Evolutionary conservation across 2,888 invertebrate species (phyloP).

Genomic region (Apoda limacodes): DNA sequence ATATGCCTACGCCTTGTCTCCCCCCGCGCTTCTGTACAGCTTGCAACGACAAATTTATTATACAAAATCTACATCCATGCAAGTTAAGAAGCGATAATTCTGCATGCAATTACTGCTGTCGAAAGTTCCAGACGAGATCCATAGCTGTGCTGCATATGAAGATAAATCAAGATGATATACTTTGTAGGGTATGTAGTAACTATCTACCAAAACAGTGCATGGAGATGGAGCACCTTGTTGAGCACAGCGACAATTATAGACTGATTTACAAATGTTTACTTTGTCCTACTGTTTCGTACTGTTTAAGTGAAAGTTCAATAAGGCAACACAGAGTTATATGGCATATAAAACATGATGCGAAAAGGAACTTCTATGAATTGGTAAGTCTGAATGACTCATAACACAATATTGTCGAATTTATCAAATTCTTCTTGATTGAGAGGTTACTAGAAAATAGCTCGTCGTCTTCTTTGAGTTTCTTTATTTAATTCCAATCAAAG

Average conservation of each 20-base stretch:
- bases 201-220: background rate
- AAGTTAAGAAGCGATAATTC: background rate
- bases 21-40: slow-evolving; percentile 11
- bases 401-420: too few species aligned
- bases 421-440: too few species aligned
- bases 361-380: too few species aligned
- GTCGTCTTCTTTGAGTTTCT: too few species aligned
- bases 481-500: too few species aligned
- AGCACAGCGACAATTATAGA: background rate
- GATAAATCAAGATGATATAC: rapidly evolving
- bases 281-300: background rate
- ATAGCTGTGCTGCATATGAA: slow-evolving; percentile 17
- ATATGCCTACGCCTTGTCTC: slow-evolving; percentile 18
- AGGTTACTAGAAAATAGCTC: too few species aligned
- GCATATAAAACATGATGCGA: too few species aligned
- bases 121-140: slow-evolving; percentile 19
- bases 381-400: too few species aligned
- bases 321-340: too few species aligned
- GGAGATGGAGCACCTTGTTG: background rate
- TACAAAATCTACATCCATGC: slow-evolving; percentile 23
- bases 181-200: slow-evolving; percentile 26
- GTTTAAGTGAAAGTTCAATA: background rate
- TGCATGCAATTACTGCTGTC: slow-evolving; percentile 23
- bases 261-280: background rate
- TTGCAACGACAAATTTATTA: slow-evolving; percentile 12